Base-by-base conservation (phyloP, 2,113 vertebrate species). In the Irena cyanogastra region DNA sequence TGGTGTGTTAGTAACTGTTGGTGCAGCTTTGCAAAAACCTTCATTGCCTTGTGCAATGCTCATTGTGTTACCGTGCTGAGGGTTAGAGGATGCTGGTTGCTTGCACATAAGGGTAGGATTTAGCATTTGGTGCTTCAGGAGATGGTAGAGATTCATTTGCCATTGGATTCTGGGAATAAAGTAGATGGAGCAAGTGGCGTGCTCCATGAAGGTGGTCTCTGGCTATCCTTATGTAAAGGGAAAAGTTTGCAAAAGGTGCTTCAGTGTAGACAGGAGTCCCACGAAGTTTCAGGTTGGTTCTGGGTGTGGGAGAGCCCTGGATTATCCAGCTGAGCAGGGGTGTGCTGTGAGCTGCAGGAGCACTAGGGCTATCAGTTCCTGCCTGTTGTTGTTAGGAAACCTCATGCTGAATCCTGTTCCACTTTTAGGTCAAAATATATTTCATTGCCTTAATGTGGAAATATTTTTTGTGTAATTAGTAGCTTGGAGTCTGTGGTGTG, bases 371-470 rank as follows among this genome's bases (percentile, higher is more conserved):
- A 37, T 60, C 56, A 30, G 41, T 70, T 91, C 20, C 52, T 93
- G 53, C 33, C 57, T 54, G 39, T 22, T 86, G 70, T 61, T 72
- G 20, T 88, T 81, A 60, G 81, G 90, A 90, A 92, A 87, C 49
- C 76, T 85, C 47, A 24, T 74, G 60, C 86, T 16, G 16, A 96
- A 64, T 96, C 56, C 82, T 87, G 10, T 86, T 83, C 69, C 30
- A 22, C 60, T 87, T 52, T 49, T 64, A 71, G 61, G 52, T 87
- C 83, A 84, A 65, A 90, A 78, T 71, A 35, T 6, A 37, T 78
- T 92, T 94, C 52, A 53, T 28, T 0, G 1, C 72, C 31, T 74
- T 75, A 68, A 42, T 28, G 13, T 80, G 50, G 65, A 83, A 63
- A 72, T 79, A 28, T 3, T 71, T 83, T 95, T 49, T 71, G n/a